phyloP scores from a whole-genome alignment of 2,113 vertebrate species.

The Peromyscus maniculatus region DNA sequence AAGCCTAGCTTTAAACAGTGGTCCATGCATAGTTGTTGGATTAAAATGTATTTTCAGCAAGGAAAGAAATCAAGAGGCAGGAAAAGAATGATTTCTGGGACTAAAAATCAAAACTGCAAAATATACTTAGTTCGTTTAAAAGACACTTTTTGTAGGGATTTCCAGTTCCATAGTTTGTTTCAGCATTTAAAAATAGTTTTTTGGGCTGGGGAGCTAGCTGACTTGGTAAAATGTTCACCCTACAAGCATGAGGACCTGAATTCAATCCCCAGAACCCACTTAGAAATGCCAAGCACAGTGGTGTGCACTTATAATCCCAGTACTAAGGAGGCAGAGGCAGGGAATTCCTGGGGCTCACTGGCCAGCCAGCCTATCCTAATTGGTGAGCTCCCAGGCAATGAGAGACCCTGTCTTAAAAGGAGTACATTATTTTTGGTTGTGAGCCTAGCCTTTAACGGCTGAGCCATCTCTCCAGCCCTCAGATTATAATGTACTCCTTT shows the following conservation, averaged over 20 bases:
- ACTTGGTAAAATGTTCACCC: not conserved
- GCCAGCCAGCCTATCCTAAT: not conserved
- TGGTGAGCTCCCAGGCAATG: not conserved
- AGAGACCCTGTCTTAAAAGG: not conserved
- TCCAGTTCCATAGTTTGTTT: not conserved
- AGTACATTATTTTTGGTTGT: too few species aligned
- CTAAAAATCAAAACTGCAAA: slow-evolving; percentile 29
- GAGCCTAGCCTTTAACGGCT: too few species aligned
- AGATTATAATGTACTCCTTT: too few species aligned
- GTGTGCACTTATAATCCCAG: not conserved
- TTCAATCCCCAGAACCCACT: not conserved
- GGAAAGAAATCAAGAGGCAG: not conserved
- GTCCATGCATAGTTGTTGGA: not conserved
- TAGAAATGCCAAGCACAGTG: too few species aligned
- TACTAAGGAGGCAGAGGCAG: not conserved
- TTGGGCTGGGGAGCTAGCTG: not conserved
- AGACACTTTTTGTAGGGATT: not conserved
- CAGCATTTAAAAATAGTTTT: slow-evolving; percentile 11
- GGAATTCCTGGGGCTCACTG: too few species aligned
- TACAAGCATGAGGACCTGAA: too few species aligned
- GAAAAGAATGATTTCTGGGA: slow-evolving; percentile 16
- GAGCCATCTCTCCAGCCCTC: too few species aligned
- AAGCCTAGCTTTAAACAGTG: not conserved
- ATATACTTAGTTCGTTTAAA: slow-evolving; percentile 9
- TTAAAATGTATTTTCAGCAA: slow-evolving; percentile 37